phyloP scores from a whole-genome alignment of 2,888 invertebrate genomes.

The Tortrix viridana region DNA sequence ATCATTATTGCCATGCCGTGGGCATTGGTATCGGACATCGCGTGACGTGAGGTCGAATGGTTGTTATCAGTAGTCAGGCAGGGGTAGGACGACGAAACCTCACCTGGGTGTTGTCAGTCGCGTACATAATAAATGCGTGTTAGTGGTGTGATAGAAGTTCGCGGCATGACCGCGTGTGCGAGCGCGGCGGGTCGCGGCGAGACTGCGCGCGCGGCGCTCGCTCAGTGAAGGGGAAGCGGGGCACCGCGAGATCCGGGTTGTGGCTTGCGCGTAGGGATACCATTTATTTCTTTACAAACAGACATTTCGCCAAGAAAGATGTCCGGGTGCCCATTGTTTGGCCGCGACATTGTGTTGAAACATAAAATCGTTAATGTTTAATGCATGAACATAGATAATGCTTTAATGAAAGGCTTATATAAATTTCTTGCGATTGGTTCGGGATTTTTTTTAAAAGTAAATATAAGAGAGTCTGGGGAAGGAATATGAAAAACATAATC shows the following conservation, averaged over 20 bases:
- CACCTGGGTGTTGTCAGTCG: conserved; percentile 81
- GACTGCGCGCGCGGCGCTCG: conserved; percentile 70
- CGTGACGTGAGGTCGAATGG: conserved; percentile 48
- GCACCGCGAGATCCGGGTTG: conserved; percentile 81
- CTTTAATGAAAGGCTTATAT: conserved; percentile 2
- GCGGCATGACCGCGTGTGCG: conserved; percentile 60
- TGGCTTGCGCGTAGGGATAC: conserved; percentile 43
- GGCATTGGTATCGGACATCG: conserved; percentile 48
- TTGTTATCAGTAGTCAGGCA: conserved; percentile 43
- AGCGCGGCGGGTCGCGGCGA: conserved; percentile 70
- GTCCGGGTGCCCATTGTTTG: conserved; percentile 36
- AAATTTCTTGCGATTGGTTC: neutral
- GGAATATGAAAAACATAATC: too few relatives aligned
- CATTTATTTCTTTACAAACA: conserved; percentile 38
- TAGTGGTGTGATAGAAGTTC: conserved; percentile 62
- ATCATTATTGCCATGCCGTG: conserved; percentile 61
- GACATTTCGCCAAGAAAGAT: conserved; percentile 38
- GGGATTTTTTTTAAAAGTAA: neutral
- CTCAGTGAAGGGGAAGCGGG: conserved; percentile 82
- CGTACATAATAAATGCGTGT: conserved; percentile 77
- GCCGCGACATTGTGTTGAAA: conserved; percentile 22
- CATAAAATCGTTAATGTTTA: conserved; percentile 30
- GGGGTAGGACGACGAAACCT: conserved; percentile 54
- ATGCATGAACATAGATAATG: conserved; percentile 29
- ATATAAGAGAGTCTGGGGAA: neutral